Base-by-base conservation (phyloP, 2,113 vertebrate genomes). In the Myrmecophaga tridactyla region DNA sequence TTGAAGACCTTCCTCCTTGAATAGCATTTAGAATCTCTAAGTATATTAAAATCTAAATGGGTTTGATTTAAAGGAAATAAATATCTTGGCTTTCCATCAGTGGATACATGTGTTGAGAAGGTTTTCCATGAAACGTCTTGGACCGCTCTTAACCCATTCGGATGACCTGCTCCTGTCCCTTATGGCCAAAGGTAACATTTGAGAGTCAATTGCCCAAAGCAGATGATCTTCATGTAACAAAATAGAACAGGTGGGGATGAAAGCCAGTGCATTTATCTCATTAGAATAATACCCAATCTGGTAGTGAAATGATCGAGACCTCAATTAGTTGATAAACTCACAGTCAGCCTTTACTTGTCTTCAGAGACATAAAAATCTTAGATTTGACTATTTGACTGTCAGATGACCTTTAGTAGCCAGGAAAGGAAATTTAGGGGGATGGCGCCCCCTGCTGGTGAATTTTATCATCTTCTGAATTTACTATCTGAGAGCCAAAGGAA, bases 381-480 rank as follows among this genome's bases (percentile, higher is more conserved):
- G 14, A 48, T 51, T 31, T 17, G 12, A 77, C 48, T 46, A 23
- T 20, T 34, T 20, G 27, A 34, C 15, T 75, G 53, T 56, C 27
- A 77, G 58, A 77, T 82, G 89, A 86, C 88, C 94, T 93, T 63
- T 53, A 81, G 1, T 23, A 43, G 36, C 67, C 62, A 63, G 60
- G 62, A 92, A 72, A 70, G 65, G 56, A 96, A 97, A 94, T 48
- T 89, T 96, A 51, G 86, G 94, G 83, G 7, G 20, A 87, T 69
- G 80, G 83, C 93, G 65, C 92, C 96, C 97, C 97, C 97, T 98
- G 82, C 97, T 97, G 98, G 95, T 95, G 15, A n/a, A 36, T 69
- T 72, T 86, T 75, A 81, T 93, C 77, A 91, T 43, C 8, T 81
- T 80, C 58, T 27, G 34, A 76, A 76, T 86, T 48, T 69, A 53